Conservation (phyloP, 2,888 invertebrate genomes). For the Thereva nobilitata region DNA sequence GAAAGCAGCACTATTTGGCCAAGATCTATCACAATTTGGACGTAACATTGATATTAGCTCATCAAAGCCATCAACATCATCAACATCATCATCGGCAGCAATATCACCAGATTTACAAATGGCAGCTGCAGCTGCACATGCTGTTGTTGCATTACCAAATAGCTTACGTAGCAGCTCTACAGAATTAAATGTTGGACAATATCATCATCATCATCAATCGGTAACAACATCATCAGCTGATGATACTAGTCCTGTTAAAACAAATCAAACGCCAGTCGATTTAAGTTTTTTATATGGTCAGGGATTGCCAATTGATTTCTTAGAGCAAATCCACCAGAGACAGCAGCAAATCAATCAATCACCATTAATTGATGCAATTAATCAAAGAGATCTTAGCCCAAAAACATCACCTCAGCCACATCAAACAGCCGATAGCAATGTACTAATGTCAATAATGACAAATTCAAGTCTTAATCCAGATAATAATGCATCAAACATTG, state of each 20-base stretch:
- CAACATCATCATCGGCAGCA: conserved; percentile 33
- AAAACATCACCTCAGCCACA: not conserved
- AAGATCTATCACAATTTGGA: conserved; percentile 19
- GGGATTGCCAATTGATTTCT: conserved; percentile 35
- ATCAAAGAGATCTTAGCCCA: not conserved
- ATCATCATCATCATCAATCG: too few relatives aligned
- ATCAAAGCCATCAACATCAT: conserved; percentile 19
- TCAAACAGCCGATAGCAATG: not conserved
- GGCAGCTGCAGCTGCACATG: conserved; percentile 4
- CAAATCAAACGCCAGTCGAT: conserved; percentile 9
- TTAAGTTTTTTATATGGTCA: conserved; percentile 16
- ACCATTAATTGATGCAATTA: not conserved
- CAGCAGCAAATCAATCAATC: conserved; percentile 17
- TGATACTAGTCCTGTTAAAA: not conserved
- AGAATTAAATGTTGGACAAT: not conserved
- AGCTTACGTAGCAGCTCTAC: too few relatives aligned
- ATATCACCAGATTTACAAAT: conserved; percentile 37
- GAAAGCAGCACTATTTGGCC: conserved; percentile 46
- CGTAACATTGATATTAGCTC: conserved; percentile 12
- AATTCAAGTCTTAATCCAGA: not conserved
- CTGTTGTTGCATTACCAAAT: not conserved
- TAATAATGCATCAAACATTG: conserved; percentile 12
- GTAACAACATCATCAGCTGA: not conserved
- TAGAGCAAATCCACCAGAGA: conserved; percentile 41
- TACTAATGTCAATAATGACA: conserved; percentile 19